Conservation (phyloP, 2,888 invertebrate genomes). For the Cerastis rubricosa region DNA sequence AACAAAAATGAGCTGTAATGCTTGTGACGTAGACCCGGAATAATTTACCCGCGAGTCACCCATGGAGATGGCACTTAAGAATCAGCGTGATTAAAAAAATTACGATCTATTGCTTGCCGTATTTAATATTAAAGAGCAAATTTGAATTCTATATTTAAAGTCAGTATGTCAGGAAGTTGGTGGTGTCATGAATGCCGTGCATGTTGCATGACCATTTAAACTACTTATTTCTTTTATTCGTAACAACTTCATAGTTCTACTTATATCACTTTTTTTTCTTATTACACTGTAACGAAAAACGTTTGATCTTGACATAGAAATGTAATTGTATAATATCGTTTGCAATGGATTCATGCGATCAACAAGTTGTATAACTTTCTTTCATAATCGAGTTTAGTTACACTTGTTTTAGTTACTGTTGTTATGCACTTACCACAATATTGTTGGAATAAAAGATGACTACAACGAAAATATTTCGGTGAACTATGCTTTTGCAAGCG, state of each 20-base stretch:
- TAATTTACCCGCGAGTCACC: background rate
- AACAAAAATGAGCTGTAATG: background rate
- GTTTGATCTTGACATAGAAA: conserved; percentile 70
- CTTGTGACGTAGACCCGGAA: background rate
- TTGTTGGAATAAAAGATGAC: background rate
- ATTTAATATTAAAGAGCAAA: background rate
- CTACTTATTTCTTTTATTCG: background rate
- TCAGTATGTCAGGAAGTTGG: background rate
- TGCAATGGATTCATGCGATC: conserved; percentile 29
- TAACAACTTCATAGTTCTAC: background rate
- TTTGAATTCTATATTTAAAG: background rate
- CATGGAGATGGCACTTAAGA: background rate
- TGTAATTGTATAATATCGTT: conserved; percentile 32
- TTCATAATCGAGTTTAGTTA: conserved; percentile 38
- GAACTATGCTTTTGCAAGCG: background rate
- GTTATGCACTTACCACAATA: background rate
- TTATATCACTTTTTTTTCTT: conserved; percentile 4
- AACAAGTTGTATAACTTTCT: conserved; percentile 46
- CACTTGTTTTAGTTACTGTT: background rate
- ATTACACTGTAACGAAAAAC: conserved; percentile 36
- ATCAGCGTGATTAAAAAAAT: background rate
- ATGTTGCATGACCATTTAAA: background rate
- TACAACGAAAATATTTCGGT: background rate
- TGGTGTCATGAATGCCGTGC: background rate
- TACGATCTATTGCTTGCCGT: background rate